phyloP scores from a whole-genome alignment of 2,888 invertebrate genomes.

The Plusia festucae region DNA sequence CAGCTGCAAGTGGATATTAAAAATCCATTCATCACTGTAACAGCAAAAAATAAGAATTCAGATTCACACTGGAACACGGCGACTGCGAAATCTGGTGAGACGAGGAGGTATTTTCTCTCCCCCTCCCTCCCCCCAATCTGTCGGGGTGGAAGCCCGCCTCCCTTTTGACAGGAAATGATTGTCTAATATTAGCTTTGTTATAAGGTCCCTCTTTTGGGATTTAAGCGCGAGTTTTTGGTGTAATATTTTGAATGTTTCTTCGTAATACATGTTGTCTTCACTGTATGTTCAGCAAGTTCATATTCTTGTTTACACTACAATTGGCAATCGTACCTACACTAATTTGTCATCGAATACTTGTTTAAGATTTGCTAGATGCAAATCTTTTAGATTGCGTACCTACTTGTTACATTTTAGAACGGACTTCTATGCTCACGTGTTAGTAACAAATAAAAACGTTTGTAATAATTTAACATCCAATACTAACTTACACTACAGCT shows the following conservation, averaged over 20 bases:
- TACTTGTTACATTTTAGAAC: slow-evolving; percentile 12
- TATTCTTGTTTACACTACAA: slow-evolving; percentile 37
- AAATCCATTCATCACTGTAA: slow-evolving; percentile 85
- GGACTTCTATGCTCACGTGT: slow-evolving; percentile 18
- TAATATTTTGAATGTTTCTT: slow-evolving; percentile 63
- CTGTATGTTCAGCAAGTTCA: slow-evolving; percentile 43
- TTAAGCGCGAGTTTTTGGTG: slow-evolving; percentile 71
- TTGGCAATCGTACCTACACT: slow-evolving; percentile 33
- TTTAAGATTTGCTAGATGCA: slow-evolving; percentile 34
- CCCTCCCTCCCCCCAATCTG: slow-evolving; percentile 66
- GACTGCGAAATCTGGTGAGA: slow-evolving; percentile 85
- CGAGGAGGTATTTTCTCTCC: slow-evolving; percentile 81
- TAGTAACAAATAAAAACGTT: slow-evolving; percentile 38
- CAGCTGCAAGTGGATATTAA: slow-evolving; percentile 86
- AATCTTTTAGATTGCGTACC: no score
- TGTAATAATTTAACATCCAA: slow-evolving; percentile 59
- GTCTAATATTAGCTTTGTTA: slow-evolving; percentile 89
- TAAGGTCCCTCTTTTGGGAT: slow-evolving; percentile 86
- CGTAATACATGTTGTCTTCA: slow-evolving; percentile 59
- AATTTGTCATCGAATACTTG: slow-evolving; percentile 36
- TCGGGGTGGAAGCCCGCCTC: slow-evolving; percentile 73
- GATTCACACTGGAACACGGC: slow-evolving; percentile 85
- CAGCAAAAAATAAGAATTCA: slow-evolving; percentile 85
- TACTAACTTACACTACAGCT: slow-evolving; percentile 52
- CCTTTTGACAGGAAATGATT: slow-evolving; percentile 89